Base-by-base conservation (phyloP, 2,888 invertebrate genomes). In the Chorisops tibialis region DNA sequence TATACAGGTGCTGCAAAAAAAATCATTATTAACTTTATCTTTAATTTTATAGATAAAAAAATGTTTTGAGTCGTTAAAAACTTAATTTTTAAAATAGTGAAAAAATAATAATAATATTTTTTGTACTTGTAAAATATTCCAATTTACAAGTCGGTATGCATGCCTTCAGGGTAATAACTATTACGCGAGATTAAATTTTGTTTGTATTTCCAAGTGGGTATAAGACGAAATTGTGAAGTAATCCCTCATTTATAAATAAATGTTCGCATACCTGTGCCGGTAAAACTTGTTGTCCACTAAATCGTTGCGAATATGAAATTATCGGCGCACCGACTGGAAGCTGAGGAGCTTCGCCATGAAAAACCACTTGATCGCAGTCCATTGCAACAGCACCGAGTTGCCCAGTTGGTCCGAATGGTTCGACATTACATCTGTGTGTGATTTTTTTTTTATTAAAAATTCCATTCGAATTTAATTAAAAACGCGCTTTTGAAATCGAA, bases 321-420 rank as follows among this genome's bases (percentile, higher is more conserved):
- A 94, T 87, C 2, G 91, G 91, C 21, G 90, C 90, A 48, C 88
- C 88, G 71, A 86, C 87, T 1, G 93, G 89, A 68, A 89, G 76
- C 9, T 87, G 81, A 0, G 91, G 87, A 67, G 88, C 87, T 73
- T 93, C 92, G 4, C 87, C 86, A 22, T 87, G 82, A 71, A 93
- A 92, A 24, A 92, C 89, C 21, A 91, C 86, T 7, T 85, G 79
- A 79, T 94, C 93, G 75, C 94, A 94, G 76, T 93, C 85, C 82
- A 93, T 86, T 68, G 84, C 80, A 67, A 92, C 85, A 60, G 84
- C 77, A 49, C 76, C 75, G 39, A 78, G 74, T 61, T 80, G 77
- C 66, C 82, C 82, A 47, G 79, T 78, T 21, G 82, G 79, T 14
- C 80, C 81, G 67, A 76, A 77, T 59, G 81, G 73, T 69, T 79